A percentile compares a stretch with the other conserved stretches of the same genome.
phyloP scores from a whole-genome alignment of 2,113 vertebrate genomes.

The Poicephalus gulielmi region DNA sequence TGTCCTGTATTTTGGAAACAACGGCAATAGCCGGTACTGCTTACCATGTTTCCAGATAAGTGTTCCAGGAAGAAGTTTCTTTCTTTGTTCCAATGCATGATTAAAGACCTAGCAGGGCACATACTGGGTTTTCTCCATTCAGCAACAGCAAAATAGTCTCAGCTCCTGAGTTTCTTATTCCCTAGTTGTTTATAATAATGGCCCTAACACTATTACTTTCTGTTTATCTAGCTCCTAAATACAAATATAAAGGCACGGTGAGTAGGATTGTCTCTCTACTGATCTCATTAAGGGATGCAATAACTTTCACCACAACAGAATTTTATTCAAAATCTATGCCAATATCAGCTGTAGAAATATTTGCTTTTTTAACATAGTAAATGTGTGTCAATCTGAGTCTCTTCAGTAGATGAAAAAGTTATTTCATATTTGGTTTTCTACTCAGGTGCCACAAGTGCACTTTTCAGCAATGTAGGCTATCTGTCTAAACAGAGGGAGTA shows the following conservation, averaged over 20 bases:
- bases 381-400: background rate
- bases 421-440: background rate
- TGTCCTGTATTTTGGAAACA: slow-evolving; percentile 48
- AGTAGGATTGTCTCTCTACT: background rate
- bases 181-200: background rate
- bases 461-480: background rate
- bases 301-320: background rate
- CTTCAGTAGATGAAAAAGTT: background rate
- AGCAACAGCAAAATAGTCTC: slow-evolving; percentile 2
- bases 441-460: background rate
- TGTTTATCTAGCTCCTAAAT: slow-evolving; percentile 12
- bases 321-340: background rate
- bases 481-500: background rate
- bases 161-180: background rate
- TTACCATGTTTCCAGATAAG: slow-evolving; percentile 21
- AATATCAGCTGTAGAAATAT: slow-evolving; percentile 12
- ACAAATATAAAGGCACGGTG: background rate
- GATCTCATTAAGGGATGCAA: background rate
- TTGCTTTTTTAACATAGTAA: background rate
- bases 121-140: background rate
- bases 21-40: background rate
- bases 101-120: slow-evolving; percentile 4
- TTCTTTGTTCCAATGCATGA: slow-evolving; percentile 9
- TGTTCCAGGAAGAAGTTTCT: slow-evolving; percentile 59
- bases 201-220: background rate